These are phyloP conservation scores for Xestoiulus laeticollis DNA, from an alignment of 2,888 invertebrate genomes.

Conservation along the genomic window DNA sequence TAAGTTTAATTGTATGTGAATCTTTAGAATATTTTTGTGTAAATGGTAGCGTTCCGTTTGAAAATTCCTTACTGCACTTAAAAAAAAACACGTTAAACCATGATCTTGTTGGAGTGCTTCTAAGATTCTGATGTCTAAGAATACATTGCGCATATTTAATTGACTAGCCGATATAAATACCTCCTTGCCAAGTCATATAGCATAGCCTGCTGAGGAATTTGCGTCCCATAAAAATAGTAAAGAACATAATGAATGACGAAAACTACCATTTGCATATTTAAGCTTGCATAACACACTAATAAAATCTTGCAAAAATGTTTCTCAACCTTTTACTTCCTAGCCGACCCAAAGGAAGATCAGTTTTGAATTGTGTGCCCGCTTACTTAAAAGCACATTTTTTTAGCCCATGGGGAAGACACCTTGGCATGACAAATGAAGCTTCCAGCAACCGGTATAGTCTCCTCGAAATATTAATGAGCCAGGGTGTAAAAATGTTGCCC, in stretches of 20 bases:
- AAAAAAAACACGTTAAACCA: neutral
- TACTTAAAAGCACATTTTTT: neutral
- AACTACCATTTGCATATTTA: constrained; percentile 16
- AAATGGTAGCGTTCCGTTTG: no score
- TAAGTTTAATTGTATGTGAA: no score
- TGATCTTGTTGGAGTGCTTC: neutral
- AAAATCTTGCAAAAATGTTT: neutral
- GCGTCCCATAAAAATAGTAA: neutral
- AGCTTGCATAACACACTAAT: constrained; percentile 10
- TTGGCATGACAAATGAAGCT: neutral
- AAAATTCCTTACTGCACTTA: neutral
- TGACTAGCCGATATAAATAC: neutral
- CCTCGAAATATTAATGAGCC: constrained; percentile 4
- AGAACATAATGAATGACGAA: constrained; percentile 4
- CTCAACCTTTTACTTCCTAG: neutral
- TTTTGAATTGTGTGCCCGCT: neutral
- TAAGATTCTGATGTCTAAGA: neutral
- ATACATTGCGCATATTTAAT: neutral
- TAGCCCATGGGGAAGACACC: neutral
- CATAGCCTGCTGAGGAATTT: neutral
- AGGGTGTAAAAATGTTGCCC: constrained; percentile 33
- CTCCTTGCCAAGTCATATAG: neutral
- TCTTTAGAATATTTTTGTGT: no score
- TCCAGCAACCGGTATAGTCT: constrained; percentile 1
- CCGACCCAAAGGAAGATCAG: neutral